Base-by-base conservation (phyloP, 2,113 vertebrate species). In the Psittacara wagleri region DNA sequence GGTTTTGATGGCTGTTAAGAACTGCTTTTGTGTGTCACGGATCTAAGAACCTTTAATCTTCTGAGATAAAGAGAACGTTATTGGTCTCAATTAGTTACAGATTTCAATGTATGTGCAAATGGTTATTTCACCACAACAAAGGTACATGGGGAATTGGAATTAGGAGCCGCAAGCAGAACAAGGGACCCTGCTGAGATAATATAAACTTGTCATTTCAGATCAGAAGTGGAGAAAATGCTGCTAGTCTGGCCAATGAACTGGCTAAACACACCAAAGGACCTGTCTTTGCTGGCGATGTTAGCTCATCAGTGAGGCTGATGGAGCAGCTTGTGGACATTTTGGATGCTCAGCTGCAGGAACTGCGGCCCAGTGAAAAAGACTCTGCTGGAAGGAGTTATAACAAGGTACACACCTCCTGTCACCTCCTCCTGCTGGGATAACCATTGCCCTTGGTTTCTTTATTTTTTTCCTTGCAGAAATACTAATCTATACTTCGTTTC, bases 311-410 rank as follows among this genome's bases (percentile, higher is more conserved):
- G 94, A 98, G 99, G 37, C 96, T 99, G 70, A 99, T 99, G 99
- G 99, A 99, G 96, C 99, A 99, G 97, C 98, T 99, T 13, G 99
- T 99, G 95, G 99, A 99, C 96, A 99, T 99, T 96, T 97, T 99
- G 87, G 99, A 99, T 61, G 99, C 99, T 57, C 99, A 99, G 95
- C 98, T 99, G 78, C 99, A 99, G 96, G 99, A 99, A 25, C 96
- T 99, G 83, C 97, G 98, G 44, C 99, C 99, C 68, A 99, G 98
- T 61, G 99, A 99, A 96, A 99, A 99, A 81, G 98, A 98, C 90
- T 98, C 98, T 1, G 98, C 99, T 43, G 99, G 99, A 83, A 98
- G 99, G 97, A 99, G 99, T 97, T 99, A 99, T 96, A 99, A 99
- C 98, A 99, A 99, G 99, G 99, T 99, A 98, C 80, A 52, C n/a